Conservation (phyloP, 2,888 invertebrate species). For the Caenorhabditis sulstoni region DNA sequence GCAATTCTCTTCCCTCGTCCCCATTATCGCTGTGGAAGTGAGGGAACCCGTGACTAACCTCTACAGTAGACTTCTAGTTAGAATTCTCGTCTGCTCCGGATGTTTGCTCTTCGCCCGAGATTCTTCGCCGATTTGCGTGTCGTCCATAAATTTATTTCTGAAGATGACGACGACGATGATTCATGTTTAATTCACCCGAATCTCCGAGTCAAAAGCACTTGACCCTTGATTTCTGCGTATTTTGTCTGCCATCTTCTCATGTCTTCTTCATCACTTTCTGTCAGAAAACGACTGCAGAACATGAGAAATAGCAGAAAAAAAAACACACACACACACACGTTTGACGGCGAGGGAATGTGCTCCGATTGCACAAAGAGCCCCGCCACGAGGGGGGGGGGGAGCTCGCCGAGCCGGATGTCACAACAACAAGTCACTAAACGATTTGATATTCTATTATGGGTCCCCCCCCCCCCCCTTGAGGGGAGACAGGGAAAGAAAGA, state of each 20-base stretch:
- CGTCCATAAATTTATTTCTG: neutral
- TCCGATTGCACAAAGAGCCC: neutral
- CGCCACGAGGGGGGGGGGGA: neutral
- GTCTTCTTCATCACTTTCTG: too few relatives aligned
- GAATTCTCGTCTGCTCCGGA: too few relatives aligned
- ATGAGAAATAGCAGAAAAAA: neutral
- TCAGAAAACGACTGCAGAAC: neutral
- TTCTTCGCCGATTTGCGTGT: neutral
- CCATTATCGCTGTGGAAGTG: too few relatives aligned
- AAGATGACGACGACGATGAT: neutral
- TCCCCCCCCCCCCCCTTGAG: neutral
- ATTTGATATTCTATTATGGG: constrained; percentile 45
- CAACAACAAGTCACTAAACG: constrained; percentile 37
- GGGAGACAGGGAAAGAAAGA: constrained; percentile 1
- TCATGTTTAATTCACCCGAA: neutral
- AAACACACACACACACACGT: neutral
- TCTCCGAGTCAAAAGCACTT: too few relatives aligned
- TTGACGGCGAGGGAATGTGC: too few relatives aligned
- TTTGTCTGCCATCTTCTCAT: too few relatives aligned
- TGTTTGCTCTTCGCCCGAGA: neutral
- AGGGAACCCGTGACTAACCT: too few relatives aligned
- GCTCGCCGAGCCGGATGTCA: constrained; percentile 12
- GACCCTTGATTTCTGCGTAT: too few relatives aligned
- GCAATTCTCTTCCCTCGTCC: too few relatives aligned
- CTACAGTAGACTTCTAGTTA: too few relatives aligned